Percentiles rank a stretch among this genome's conserved stretches.
Evolutionary conservation across 2,888 invertebrate species (phyloP).

Genomic region (Dilophus febrilis): DNA sequence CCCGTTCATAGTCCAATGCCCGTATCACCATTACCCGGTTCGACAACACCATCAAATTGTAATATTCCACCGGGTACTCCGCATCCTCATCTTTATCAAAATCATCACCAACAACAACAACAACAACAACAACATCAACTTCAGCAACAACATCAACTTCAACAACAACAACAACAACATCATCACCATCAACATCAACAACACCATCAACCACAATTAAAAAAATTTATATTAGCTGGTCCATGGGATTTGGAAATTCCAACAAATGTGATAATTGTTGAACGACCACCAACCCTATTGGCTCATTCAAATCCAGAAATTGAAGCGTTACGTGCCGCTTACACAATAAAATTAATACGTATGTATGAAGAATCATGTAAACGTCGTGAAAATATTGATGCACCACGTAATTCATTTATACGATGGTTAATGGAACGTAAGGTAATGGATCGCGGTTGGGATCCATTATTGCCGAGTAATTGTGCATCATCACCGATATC

Average conservation of each 20-base stretch:
- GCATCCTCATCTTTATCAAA: too few relatives aligned
- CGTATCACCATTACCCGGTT: conserved; percentile 10
- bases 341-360: conserved; percentile 68
- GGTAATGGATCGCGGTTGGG: conserved; percentile 74
- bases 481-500: conserved; percentile 87
- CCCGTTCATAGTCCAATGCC: conserved; percentile 20
- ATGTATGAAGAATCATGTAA: conserved; percentile 91
- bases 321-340: conserved; percentile 68
- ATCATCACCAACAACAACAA: too few relatives aligned
- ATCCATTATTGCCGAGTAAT: conserved; percentile 80
- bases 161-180: conserved; percentile 10
- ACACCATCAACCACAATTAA: conserved; percentile 47
- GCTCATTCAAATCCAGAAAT: conserved; percentile 91
- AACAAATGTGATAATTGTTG: conserved; percentile 68
- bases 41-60: neutral
- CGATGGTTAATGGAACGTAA: conserved; percentile 93
- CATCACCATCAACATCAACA: conserved; percentile 9
- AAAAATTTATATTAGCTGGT: conserved; percentile 74
- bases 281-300: conserved; percentile 65
- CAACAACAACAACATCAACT: conserved; percentile 25
- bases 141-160: conserved; percentile 8
- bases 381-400: conserved; percentile 82
- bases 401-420: conserved; percentile 91
- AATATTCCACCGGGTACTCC: too few relatives aligned
- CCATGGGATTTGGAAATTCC: conserved; percentile 91